Conservation (phyloP, 2,113 vertebrate species). For the Tauraco erythrolophus region DNA sequence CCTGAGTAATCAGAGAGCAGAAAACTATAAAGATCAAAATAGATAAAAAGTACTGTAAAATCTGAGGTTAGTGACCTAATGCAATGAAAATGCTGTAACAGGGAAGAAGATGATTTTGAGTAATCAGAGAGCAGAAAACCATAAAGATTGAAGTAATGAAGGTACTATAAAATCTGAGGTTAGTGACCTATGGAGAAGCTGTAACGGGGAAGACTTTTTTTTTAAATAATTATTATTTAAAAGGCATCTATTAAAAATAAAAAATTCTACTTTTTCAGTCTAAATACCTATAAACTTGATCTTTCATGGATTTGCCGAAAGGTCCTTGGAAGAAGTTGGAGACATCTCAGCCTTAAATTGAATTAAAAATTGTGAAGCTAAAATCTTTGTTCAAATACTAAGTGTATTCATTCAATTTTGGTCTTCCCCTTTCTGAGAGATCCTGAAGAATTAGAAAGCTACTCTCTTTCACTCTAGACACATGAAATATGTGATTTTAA, state of each 20-base stretch:
- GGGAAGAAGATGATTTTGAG: neutral
- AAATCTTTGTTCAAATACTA: neutral
- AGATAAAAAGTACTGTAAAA: neutral
- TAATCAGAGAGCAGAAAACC: neutral
- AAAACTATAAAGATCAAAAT: neutral
- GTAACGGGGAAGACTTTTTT: neutral
- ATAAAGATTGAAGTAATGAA: neutral
- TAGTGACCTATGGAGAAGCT: neutral
- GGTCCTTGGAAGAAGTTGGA: neutral
- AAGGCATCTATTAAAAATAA: neutral
- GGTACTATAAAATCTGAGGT: neutral
- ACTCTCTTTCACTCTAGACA: neutral
- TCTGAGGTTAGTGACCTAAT: neutral
- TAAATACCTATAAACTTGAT: neutral
- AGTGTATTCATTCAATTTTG: neutral
- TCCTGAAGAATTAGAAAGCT: neutral
- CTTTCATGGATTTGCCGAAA: neutral
- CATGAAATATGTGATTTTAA: neutral
- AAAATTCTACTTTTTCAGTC: neutral
- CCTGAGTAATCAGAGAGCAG: neutral
- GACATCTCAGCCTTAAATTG: neutral
- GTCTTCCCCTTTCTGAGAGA: neutral
- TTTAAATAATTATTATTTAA: neutral
- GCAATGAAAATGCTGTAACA: neutral
- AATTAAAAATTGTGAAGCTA: neutral